Base-by-base conservation (phyloP, 2,888 invertebrate genomes). In the Torymus tubicola region DNA sequence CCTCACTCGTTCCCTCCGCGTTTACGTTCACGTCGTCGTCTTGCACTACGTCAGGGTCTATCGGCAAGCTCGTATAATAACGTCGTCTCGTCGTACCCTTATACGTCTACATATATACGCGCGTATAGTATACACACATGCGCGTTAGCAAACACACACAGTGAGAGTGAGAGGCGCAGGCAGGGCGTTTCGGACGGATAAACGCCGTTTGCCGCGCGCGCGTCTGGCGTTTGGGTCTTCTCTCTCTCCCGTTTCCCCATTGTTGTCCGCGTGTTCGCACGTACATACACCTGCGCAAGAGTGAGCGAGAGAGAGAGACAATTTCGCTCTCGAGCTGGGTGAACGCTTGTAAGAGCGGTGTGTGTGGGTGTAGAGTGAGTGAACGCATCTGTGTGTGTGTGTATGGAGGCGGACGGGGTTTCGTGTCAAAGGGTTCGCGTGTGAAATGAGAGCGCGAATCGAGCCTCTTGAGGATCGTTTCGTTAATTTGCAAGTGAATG, bases 121-220 rank as follows among this genome's bases (percentile, higher is more conserved):
- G 18, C n/a, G 52, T 21, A 21, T 21, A 21, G 21, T 21, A 13
- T 42, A 31, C 21, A 50, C n/a, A 21, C 24, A 8, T 42, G 68
- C 64, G 69, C 50, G 18, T 31, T 14, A 12, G 21, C 65, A 75
- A 77, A 77, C 77, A 58, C 67, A 77, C 73, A 52, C 67, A 16
- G 21, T 21, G 21, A 21, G 21, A 21, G 21, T 2, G 64, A 42
- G 67, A 21, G 55, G 50, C 68, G 52, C 8, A 42, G 42, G 42
- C 42, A 42, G 42, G 42, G 42, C 77, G 60, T 73, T 77, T 81
- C 71, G 75, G 78, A 71, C 78, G 71, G 81, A 81, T 81, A 81
- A 81, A 65, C 81, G 78, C 71, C 81, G 73, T 77, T 77, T 73
- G 80, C 70, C 2, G 21, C 73, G 11, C 8, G 42, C 42, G 18